Evolutionary conservation across 1,140 invertebrate genomes (phyloP).

Genomic region (Drosophila arizonae): DNA sequence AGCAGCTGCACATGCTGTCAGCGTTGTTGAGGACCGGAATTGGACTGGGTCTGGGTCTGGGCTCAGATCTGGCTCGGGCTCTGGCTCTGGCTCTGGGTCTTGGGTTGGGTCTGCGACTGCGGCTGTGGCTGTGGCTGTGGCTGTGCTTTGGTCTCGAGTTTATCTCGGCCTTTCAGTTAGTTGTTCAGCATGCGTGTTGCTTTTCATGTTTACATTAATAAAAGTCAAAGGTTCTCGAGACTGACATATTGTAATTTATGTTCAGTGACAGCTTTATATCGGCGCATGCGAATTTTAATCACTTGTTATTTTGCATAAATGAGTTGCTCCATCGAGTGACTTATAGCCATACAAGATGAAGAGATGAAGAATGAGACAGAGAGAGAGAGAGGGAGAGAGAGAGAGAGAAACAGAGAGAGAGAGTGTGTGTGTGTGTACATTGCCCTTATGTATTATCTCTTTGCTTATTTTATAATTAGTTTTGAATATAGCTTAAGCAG

Average conservation of each 20-base stretch:
- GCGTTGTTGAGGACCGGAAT: conserved; percentile 36
- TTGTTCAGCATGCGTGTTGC: conserved; percentile 76
- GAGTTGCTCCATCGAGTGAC: conserved; percentile 62
- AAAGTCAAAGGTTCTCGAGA: conserved; percentile 80
- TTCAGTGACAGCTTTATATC: conserved; percentile 81
- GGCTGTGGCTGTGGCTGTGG: conserved; percentile 12
- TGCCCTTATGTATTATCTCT: neutral
- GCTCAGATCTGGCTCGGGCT: neutral
- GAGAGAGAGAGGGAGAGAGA: neutral
- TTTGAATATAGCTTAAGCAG: neutral
- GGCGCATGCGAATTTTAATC: conserved; percentile 77
- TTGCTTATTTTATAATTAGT: neutral
- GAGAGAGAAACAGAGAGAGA: neutral
- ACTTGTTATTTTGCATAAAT: conserved; percentile 82
- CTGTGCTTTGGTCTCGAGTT: conserved; percentile 44
- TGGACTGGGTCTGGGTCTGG: conserved; percentile 15
- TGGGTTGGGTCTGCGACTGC: conserved; percentile 4
- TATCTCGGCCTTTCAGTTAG: conserved; percentile 69
- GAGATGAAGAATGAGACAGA: neutral
- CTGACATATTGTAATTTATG: conserved; percentile 82
- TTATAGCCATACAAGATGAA: conserved; percentile 13
- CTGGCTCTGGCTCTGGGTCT: conserved; percentile 14
- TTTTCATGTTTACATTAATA: conserved; percentile 82
- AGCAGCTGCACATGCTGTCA: conserved; percentile 59
- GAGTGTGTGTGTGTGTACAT: neutral